Evolutionary conservation across 2,888 invertebrate species (phyloP), one percentile per base, ranked within the genome.

Genomic region (Protonemura montana): DNA sequence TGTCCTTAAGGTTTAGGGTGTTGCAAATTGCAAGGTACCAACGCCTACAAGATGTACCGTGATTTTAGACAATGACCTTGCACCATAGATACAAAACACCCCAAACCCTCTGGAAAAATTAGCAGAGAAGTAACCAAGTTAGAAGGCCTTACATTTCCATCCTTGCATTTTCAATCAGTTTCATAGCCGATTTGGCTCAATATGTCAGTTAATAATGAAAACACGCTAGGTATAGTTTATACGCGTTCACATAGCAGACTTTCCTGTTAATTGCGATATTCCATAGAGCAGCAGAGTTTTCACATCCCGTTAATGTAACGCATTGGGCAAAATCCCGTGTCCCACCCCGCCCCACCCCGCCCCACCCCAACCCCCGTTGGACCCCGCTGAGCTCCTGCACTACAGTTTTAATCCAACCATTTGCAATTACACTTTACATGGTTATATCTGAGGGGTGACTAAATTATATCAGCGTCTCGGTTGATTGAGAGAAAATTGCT

Each of bases 401-500:
- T 78, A 41, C 35, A 82, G 42, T 82, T 82, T 42, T 82, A 82
- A 82, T 82, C 35, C 82, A 21, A 41, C n/a, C 35, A 82, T 41
- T 82, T 82, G 82, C 82, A 82, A 82, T 82, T 82, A 82, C 82
- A 25, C 59, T 59, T 59, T 59, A 59, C 59, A 59, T n/a, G 30
- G 29, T 29, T 29, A 81, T 30, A 81, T 81, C 30, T 27, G 30
- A n/a, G 29, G 81, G 29, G 81, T 81, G 81, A n/a, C 81, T 29
- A 28, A 81, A 81, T 30, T 78, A 10, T 29, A 81, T 59, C 59
- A 59, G 59, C 59, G 59, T 59, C 59, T 59, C 7, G 59, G 6
- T 3, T 59, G 59, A 59, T 59, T 59, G 59, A 59, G 59, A 59
- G 59, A 59, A 59, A 59, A 59, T 59, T 59, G 59, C 59, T 59